A percentile compares a stretch with the other conserved stretches of the same genome.
Evolutionary conservation across 2,888 invertebrate species (phyloP).

Genomic region (Horisme vitalbata): DNA sequence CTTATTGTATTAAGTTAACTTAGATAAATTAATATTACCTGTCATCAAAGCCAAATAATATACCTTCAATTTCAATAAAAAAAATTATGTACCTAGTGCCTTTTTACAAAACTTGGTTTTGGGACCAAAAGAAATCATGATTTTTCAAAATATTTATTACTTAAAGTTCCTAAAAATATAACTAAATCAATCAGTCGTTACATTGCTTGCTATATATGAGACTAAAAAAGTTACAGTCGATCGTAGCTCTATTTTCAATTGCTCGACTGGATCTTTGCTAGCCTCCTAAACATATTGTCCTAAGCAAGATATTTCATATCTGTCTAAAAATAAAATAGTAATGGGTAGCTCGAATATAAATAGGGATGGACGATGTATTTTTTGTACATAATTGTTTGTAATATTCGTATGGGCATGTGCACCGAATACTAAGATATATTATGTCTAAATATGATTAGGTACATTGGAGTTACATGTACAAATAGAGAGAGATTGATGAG

Average conservation of each 20-base stretch:
- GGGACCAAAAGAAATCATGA: constrained; percentile 20
- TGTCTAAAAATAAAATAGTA: constrained; percentile 24
- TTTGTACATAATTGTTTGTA: constrained; percentile 32
- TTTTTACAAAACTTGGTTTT: constrained; percentile 8
- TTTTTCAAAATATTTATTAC: constrained; percentile 60
- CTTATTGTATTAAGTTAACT: constrained; percentile 14
- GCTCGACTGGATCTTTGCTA: constrained; percentile 1
- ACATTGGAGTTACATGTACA: too few relatives aligned
- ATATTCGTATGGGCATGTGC: constrained; percentile 15
- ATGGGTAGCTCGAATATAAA: constrained; percentile 25
- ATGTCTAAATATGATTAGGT: too few relatives aligned
- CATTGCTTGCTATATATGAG: constrained; percentile 26
- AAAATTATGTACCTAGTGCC: constrained; percentile 5
- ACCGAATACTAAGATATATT: background rate
- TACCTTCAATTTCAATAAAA: constrained; percentile 9
- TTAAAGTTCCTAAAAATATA: constrained; percentile 58
- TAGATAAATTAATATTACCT: constrained; percentile 19
- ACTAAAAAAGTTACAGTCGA: constrained; percentile 8
- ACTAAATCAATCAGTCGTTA: constrained; percentile 40
- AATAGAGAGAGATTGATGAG: too few relatives aligned
- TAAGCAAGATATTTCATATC: constrained; percentile 11
- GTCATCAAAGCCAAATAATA: constrained; percentile 25
- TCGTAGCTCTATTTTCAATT: background rate
- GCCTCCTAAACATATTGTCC: background rate
- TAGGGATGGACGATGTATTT: constrained; percentile 30